Base-by-base conservation (phyloP, 2,797 vertebrate species). In the Coreius guichenoti region DNA sequence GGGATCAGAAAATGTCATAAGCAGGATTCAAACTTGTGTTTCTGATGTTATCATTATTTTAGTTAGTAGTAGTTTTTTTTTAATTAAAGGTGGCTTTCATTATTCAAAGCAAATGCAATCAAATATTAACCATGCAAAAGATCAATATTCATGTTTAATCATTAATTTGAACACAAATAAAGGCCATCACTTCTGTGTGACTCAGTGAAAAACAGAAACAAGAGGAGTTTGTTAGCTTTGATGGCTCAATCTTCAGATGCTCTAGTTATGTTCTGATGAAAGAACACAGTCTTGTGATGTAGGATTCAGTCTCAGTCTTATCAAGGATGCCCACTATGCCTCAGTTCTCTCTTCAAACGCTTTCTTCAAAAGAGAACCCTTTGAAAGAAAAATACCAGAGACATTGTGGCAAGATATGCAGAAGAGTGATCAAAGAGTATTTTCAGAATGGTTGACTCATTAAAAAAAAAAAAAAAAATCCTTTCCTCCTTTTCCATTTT, bases 321-420 rank as follows among this genome's bases (percentile, higher is more conserved):
- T 84, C 82, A 54, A 76, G 76, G 65, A 86, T 84, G 29, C 82
- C 82, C 87, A 86, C 74, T 49, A 75, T 73, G 73, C 84, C 75
- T 89, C 81, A 87, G 80, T 86, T 84, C 82, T 78, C 54, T 70
- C 89, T 88, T 89, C 87, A 87, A 90, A 89, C 84, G 74, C 47
- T 80, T 67, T 72, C 85, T 72, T 88, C 78, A 86, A 87, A 88
- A 86, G 82, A 85, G 76, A 54, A 73, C 63, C 51, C 75, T 85
- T 86, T 85, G 81, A 84, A 74, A 75, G 75, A 81, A 86, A 85
- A 87, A 75, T 82, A 83, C 65, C 78, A 67, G 43, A 74, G 65
- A 79, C 80, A 36, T 87, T 69, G 80, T 85, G 43, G 54, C 36
- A 82, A 85, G 72, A 75, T 79, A 87, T 26, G 33, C 72, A 56